A percentile compares a stretch with the other conserved stretches of the same genome.
Conservation (phyloP, 2,113 vertebrate species). For the Dicaeum eximium region DNA sequence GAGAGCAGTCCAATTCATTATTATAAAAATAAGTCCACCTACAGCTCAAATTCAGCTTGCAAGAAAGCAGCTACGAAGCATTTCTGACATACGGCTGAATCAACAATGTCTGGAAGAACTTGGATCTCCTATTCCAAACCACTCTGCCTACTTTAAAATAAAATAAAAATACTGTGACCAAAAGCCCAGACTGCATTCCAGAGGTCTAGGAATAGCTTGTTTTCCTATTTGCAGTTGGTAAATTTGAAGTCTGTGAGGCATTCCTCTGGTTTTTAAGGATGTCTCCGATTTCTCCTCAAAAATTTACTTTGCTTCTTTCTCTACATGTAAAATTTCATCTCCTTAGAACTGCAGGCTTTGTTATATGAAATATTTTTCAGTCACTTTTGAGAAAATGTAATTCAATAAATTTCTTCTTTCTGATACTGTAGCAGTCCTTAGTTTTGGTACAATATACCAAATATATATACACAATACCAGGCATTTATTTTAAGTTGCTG, state of each 20-base stretch:
- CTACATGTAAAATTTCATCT: not conserved
- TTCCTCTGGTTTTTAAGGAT: conserved; percentile 55
- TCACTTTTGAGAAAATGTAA: not conserved
- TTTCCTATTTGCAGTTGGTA: conserved; percentile 61
- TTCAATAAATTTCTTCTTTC: not conserved
- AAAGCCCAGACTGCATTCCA: conserved; percentile 64
- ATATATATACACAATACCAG: not conserved
- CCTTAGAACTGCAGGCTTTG: not conserved
- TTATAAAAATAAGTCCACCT: conserved; percentile 35
- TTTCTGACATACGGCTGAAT: conserved; percentile 54
- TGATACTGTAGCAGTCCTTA: not conserved
- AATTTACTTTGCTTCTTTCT: conserved; percentile 32
- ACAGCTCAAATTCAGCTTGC: conserved; percentile 13
- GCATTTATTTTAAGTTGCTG: not conserved
- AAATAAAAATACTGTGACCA: conserved; percentile 35
- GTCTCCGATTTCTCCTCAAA: conserved; percentile 49
- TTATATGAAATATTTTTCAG: not conserved
- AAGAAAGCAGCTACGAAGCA: conserved; percentile 33
- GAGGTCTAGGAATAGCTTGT: conserved; percentile 67
- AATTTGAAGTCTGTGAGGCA: conserved; percentile 51
- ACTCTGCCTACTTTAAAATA: conserved; percentile 39
- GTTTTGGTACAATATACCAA: not conserved
- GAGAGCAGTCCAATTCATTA: not conserved
- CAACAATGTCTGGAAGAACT: conserved; percentile 61
- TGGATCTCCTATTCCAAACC: conserved; percentile 25